These are phyloP conservation scores for Ridgeia piscesae DNA, from an alignment of 1,140 invertebrate genomes.

Conservation along the genomic window DNA sequence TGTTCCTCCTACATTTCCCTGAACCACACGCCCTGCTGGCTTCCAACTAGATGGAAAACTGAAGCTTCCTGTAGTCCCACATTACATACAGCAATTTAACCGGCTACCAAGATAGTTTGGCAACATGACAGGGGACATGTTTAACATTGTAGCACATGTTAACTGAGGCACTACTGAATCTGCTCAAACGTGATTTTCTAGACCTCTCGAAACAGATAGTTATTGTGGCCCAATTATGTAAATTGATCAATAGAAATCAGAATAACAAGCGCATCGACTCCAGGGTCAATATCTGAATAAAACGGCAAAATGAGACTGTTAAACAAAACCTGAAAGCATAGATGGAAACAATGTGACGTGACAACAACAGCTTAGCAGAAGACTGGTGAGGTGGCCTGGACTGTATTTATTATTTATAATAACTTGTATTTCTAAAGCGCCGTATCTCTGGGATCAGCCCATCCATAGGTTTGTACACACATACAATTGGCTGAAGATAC, in stretches of 20 bases:
- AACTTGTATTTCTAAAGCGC: too few relatives aligned
- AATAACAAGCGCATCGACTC: too few relatives aligned
- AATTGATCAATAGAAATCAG: too few relatives aligned
- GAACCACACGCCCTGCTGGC: neutral
- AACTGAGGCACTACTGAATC: neutral
- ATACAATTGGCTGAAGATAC: neutral
- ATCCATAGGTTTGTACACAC: too few relatives aligned
- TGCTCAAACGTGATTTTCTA: neutral
- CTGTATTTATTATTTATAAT: too few relatives aligned
- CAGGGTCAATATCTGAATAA: too few relatives aligned
- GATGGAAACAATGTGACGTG: too few relatives aligned
- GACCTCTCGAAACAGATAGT: neutral
- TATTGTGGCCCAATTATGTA: neutral
- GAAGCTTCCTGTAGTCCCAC: neutral
- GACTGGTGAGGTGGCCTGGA: too few relatives aligned
- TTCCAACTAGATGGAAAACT: neutral
- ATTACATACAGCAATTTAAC: neutral
- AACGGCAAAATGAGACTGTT: too few relatives aligned
- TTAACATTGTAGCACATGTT: neutral
- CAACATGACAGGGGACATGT: neutral
- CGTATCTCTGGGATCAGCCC: too few relatives aligned
- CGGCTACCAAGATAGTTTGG: neutral
- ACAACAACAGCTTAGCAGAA: too few relatives aligned
- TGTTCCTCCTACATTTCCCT: neutral
- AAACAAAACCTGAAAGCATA: too few relatives aligned